Evolutionary conservation across 2,888 invertebrate genomes (phyloP).

Genomic region (Penaeus monodon): DNA sequence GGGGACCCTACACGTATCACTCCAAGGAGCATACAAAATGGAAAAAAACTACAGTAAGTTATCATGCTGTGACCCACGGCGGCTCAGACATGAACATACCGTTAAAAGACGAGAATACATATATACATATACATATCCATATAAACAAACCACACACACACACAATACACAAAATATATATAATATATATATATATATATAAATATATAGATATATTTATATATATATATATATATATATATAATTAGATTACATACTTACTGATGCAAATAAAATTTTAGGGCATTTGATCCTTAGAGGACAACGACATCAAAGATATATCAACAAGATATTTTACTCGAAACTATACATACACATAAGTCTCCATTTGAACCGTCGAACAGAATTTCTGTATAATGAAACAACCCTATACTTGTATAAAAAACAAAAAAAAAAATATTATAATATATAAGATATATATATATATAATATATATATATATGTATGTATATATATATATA

Average conservation of each 20-base stretch:
- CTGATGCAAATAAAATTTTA: neutral
- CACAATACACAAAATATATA: too few species aligned
- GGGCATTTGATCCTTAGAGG: slow-evolving; percentile 5
- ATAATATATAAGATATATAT: neutral
- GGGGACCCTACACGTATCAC: too few species aligned
- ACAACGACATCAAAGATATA: neutral
- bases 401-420: neutral
- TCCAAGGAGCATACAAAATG: too few species aligned
- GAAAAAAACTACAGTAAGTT: too few species aligned
- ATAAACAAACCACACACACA: too few species aligned
- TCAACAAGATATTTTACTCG: neutral
- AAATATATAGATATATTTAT: slow-evolving; percentile 7
- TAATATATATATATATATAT: slow-evolving; percentile 28
- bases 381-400: neutral
- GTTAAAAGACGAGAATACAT: too few species aligned
- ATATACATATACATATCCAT: too few species aligned
- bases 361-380: neutral
- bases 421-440: too few species aligned
- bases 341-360: too few species aligned
- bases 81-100: too few species aligned
- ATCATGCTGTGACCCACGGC: too few species aligned
- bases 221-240: slow-evolving; percentile 15
- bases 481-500: slow-evolving; percentile 20
- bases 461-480: slow-evolving; percentile 28
- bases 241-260: slow-evolving; percentile 3